Evolutionary conservation across 1,140 invertebrate genomes (phyloP).

Genomic region (Euwallacea fornicatus): DNA sequence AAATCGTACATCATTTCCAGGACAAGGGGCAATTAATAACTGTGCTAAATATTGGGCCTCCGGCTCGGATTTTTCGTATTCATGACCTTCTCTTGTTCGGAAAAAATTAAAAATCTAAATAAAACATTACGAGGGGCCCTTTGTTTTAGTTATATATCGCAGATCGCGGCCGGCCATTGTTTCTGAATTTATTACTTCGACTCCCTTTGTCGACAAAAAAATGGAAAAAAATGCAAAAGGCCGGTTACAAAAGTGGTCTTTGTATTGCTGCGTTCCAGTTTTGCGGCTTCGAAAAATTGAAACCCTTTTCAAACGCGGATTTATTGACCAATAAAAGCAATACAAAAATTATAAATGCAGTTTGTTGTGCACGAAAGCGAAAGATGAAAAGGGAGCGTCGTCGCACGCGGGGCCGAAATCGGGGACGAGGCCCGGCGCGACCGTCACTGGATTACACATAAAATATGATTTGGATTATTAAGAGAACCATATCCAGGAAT

Average conservation of each 20-base stretch:
- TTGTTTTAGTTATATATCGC: slow-evolving; percentile 42
- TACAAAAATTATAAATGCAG: no score
- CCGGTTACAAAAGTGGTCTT: slow-evolving; percentile 32
- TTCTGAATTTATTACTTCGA: slow-evolving; percentile 44
- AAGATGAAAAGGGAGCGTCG: no score
- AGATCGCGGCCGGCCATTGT: slow-evolving; percentile 46
- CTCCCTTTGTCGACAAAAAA: slow-evolving; percentile 35
- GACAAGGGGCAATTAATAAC: slow-evolving; percentile 47
- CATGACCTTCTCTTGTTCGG: slow-evolving; percentile 43
- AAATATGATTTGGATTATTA: no score
- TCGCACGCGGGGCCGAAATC: no score
- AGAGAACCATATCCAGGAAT: no score
- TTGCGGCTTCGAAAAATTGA: slow-evolving; percentile 42
- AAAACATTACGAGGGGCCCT: slow-evolving; percentile 45
- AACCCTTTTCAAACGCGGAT: slow-evolving; percentile 34
- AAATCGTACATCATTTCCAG: slow-evolving; percentile 47
- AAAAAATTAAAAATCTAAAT: slow-evolving; percentile 49
- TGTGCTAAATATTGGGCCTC: slow-evolving; percentile 45
- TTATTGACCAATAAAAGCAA: slow-evolving; percentile 13
- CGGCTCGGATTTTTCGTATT: slow-evolving; percentile 33
- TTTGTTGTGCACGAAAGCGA: no score
- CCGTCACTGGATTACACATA: no score
- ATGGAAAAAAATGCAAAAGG: slow-evolving; percentile 32
- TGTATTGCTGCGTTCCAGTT: slow-evolving; percentile 29
- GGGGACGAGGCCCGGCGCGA: no score